Evolutionary conservation across 2,797 vertebrate genomes (phyloP), one percentile per base, ranked within the genome.

Genomic region (Anguilla marmorata): DNA sequence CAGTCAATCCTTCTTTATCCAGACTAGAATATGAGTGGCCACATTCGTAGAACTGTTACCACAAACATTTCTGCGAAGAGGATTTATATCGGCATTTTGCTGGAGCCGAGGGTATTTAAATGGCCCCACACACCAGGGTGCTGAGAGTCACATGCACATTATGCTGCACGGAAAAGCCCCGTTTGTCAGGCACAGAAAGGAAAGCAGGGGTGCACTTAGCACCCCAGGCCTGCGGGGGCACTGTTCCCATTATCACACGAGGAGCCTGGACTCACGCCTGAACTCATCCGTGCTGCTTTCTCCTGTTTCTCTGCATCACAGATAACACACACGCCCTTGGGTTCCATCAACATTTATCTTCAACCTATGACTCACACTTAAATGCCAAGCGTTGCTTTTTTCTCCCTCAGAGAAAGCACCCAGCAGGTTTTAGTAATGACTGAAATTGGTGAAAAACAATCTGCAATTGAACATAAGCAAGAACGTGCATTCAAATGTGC

Each of bases 11-110:
- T 79, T 3, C 33, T 41, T 50, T 82, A 8, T 82, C 41, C 19
- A 82, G 74, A 50, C 79, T 50, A 82, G 41, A 50, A 76, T 76
- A 41, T 41, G 33, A 76, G 74, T 74, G 69, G 48, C 41, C 76
- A 21, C 19, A 48, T 82, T 82, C 33, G n/a, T 58, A 50, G 2
- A 50, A 48, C 50, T 48, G 45, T 7, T 7, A 82, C 5, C 41
- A n/a, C 41, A 48, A 48, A 82, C 24, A n/a, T 82, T 21, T 82
- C 79, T 9, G 21, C 79, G 8, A 50, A 76, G 33, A 76, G n/a
- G 41, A 50, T 48, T 48, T 41, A 45, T 82, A n/a, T 48, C 41
- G 45, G 14, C 76, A 24, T 82, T 82, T 33, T 50, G 24, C 45
- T 82, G 21, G 19, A 82, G 6, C 41, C 45, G 50, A 2, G 37